These are phyloP conservation scores for Macaria liturata DNA, from an alignment of 2,888 invertebrate species.

Conservation along the genomic window DNA sequence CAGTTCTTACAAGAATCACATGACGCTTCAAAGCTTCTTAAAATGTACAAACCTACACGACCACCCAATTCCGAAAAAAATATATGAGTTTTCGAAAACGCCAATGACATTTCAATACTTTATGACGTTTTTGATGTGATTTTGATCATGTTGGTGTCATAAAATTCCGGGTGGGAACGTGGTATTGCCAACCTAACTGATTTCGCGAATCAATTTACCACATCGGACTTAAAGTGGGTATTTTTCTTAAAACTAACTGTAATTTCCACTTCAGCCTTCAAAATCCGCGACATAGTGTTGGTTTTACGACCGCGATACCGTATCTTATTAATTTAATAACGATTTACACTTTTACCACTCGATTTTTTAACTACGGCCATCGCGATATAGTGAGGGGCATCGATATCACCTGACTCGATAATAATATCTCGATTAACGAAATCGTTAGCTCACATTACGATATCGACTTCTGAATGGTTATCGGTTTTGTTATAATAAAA, in stretches of 20 bases:
- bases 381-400: slow-evolving; percentile 33
- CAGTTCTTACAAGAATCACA: too few relatives aligned
- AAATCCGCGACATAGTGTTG: slow-evolving; percentile 28
- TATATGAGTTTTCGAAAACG: too few relatives aligned
- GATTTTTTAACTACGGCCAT: slow-evolving; percentile 19
- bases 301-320: slow-evolving; percentile 40
- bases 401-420: slow-evolving; percentile 30
- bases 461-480: slow-evolving; percentile 43
- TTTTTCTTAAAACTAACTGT: slow-evolving; percentile 20
- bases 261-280: slow-evolving; percentile 5
- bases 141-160: slow-evolving; percentile 10
- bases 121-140: slow-evolving; percentile 7
- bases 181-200: slow-evolving; percentile 2
- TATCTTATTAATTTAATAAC: slow-evolving; percentile 36
- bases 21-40: too few relatives aligned
- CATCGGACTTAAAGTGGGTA: slow-evolving; percentile 8
- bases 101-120: slow-evolving; percentile 7
- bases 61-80: too few relatives aligned
- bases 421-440: slow-evolving; percentile 37
- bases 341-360: slow-evolving; percentile 21
- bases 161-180: slow-evolving; percentile 18
- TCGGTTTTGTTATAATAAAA: slow-evolving; percentile 59
- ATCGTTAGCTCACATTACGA: slow-evolving; percentile 34
- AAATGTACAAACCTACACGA: too few relatives aligned
- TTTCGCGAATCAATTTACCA: slow-evolving; percentile 15